phyloP scores from a whole-genome alignment of 2,888 invertebrate genomes.

The Noctua pronuba region DNA sequence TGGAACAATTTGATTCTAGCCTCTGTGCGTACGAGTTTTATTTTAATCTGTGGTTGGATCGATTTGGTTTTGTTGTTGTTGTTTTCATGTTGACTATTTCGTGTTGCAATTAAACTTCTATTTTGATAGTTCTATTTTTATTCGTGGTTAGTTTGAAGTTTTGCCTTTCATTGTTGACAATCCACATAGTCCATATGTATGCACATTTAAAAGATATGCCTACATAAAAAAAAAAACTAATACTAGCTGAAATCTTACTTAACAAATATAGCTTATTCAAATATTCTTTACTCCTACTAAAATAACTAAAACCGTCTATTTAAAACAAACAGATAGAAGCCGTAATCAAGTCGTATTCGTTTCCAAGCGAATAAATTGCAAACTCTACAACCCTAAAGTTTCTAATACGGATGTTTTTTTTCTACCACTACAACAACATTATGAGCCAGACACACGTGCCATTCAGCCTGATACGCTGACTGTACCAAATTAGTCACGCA shows the following conservation, averaged over 20 bases:
- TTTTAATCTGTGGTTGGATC: constrained; percentile 65
- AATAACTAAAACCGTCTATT: constrained; percentile 15
- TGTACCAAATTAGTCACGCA: constrained; percentile 80
- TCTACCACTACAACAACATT: constrained; percentile 77
- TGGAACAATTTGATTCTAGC: constrained; percentile 72
- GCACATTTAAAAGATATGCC: neutral
- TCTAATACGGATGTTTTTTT: constrained; percentile 75
- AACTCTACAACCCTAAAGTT: constrained; percentile 61
- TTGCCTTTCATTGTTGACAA: neutral
- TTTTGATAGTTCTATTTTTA: neutral
- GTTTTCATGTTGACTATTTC: constrained; percentile 29
- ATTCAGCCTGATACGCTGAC: constrained; percentile 63
- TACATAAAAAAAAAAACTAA: neutral
- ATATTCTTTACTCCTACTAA: neutral
- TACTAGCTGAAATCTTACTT: neutral
- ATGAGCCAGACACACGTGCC: constrained; percentile 79
- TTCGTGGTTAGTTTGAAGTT: neutral
- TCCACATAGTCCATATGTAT: neutral
- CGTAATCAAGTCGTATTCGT: constrained; percentile 54
- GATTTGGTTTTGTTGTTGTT: constrained; percentile 20
- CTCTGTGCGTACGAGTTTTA: constrained; percentile 63
- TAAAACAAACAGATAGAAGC: constrained; percentile 34
- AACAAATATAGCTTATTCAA: neutral
- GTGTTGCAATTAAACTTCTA: neutral
- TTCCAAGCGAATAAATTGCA: constrained; percentile 60